Conservation (phyloP, 2,797 vertebrate species). For the Florisuga fusca region DNA sequence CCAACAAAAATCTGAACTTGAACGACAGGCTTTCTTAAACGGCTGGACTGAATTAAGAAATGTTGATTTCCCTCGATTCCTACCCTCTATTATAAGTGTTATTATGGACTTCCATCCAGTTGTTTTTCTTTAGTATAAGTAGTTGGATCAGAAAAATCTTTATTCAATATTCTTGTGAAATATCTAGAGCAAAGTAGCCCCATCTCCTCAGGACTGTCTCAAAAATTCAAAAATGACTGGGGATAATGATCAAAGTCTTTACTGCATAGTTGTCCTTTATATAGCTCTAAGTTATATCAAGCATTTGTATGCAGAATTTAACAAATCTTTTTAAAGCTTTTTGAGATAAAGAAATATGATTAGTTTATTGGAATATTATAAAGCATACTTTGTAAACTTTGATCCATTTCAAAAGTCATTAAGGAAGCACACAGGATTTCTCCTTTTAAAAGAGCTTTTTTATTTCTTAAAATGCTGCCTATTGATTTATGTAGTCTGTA, state of each 20-base stretch:
- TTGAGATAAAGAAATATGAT: fast-evolving
- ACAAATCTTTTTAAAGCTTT: not conserved
- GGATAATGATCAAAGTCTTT: not conserved
- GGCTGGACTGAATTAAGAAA: not conserved
- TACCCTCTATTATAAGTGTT: not conserved
- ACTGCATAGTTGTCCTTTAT: not conserved
- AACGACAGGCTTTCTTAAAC: not conserved
- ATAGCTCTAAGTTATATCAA: not conserved
- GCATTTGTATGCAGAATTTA: not conserved
- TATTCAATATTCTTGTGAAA: not conserved
- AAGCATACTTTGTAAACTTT: not conserved
- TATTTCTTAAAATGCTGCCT: not conserved
- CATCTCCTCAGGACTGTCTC: not conserved
- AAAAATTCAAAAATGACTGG: not conserved
- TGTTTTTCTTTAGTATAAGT: fast-evolving
- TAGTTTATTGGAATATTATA: not conserved
- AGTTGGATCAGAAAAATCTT: not conserved
- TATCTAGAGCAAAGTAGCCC: not conserved
- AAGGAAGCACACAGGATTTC: not conserved
- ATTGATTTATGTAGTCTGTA: not conserved
- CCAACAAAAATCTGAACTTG: not conserved
- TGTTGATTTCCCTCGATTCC: not conserved
- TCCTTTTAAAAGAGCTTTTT: not conserved
- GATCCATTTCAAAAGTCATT: not conserved
- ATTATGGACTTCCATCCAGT: not conserved